Evolutionary conservation across 2,113 vertebrate species (phyloP).

Genomic region (Myodes glareolus): DNA sequence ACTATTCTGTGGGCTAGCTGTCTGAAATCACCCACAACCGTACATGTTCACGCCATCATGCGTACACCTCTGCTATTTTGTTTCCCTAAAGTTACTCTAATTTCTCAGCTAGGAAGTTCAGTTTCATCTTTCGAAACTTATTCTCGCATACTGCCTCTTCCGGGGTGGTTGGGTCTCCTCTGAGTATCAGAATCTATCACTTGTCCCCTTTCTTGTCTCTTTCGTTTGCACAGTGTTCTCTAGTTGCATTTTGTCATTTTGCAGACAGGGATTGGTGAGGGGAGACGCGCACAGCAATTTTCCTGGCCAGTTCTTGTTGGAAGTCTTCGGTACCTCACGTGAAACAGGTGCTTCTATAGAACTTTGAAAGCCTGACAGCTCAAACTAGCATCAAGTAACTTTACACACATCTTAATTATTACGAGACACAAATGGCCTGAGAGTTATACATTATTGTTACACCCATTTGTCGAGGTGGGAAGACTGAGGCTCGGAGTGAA

Average conservation of each 20-base stretch:
- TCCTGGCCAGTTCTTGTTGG: not conserved
- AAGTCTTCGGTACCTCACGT: not conserved
- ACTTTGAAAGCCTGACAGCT: not conserved
- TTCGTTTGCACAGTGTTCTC: not conserved
- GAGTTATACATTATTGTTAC: not conserved
- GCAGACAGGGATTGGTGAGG: not conserved
- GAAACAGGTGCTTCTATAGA: not conserved
- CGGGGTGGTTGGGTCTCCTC: not conserved
- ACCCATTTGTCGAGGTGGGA: not conserved
- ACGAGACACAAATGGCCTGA: not conserved
- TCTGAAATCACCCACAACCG: conserved; percentile 38
- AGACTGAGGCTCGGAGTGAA: not conserved
- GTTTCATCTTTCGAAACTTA: conserved; percentile 51
- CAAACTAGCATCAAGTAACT: not conserved
- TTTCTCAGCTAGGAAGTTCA: conserved; percentile 41
- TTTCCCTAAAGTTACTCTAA: conserved; percentile 41
- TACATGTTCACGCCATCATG: not conserved
- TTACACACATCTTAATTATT: not conserved
- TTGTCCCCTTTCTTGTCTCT: not conserved
- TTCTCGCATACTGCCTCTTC: not conserved
- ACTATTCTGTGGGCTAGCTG: not conserved
- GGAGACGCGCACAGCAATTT: not conserved
- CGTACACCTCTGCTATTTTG: not conserved
- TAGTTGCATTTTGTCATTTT: not conserved
- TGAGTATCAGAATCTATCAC: not conserved